phyloP scores from a whole-genome alignment of 2,888 invertebrate species.

The Ennomos erosarius region DNA sequence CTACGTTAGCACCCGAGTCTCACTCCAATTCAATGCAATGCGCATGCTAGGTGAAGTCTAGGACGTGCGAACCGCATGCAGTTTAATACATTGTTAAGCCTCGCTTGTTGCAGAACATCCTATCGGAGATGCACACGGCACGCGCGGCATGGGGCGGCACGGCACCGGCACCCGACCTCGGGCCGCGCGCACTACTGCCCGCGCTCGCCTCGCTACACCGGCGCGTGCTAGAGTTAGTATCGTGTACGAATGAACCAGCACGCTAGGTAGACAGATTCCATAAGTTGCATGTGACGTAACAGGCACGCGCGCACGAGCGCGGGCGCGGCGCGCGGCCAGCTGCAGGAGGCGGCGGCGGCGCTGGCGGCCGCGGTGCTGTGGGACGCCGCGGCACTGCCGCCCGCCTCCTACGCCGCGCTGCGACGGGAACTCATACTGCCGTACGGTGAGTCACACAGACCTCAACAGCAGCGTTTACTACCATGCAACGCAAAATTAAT shows the following conservation, averaged over 20 bases:
- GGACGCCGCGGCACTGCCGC: slow-evolving; percentile 49
- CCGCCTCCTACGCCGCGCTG: slow-evolving; percentile 38
- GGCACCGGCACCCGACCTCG: slow-evolving; percentile 38
- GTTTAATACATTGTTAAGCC: too few species aligned
- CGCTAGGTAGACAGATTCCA: too few species aligned
- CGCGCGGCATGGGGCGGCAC: slow-evolving; percentile 84
- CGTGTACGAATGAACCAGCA: too few species aligned
- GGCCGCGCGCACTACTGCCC: slow-evolving; percentile 53
- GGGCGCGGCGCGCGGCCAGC: slow-evolving; percentile 79
- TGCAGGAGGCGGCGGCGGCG: slow-evolving; percentile 62
- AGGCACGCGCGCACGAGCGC: slow-evolving; percentile 81
- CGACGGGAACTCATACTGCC: slow-evolving; percentile 88
- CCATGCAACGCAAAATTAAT: too few species aligned
- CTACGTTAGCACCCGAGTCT: too few species aligned
- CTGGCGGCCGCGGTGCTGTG: slow-evolving; percentile 63
- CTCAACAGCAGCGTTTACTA: too few species aligned
- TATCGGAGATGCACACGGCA: slow-evolving; percentile 81
- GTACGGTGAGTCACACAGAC: slow-evolving; percentile 82
- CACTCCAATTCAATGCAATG: too few species aligned
- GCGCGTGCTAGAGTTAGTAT: slow-evolving; percentile 26
- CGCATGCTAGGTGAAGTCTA: too few species aligned
- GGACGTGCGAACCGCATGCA: too few species aligned
- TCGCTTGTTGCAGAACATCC: slow-evolving; percentile 43
- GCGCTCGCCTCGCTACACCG: slow-evolving; percentile 55
- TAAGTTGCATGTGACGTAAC: slow-evolving; percentile 4